A percentile compares a stretch with the other conserved stretches of the same genome.
Conservation (phyloP, 2,888 invertebrate genomes). For the Trachelus tabidus region DNA sequence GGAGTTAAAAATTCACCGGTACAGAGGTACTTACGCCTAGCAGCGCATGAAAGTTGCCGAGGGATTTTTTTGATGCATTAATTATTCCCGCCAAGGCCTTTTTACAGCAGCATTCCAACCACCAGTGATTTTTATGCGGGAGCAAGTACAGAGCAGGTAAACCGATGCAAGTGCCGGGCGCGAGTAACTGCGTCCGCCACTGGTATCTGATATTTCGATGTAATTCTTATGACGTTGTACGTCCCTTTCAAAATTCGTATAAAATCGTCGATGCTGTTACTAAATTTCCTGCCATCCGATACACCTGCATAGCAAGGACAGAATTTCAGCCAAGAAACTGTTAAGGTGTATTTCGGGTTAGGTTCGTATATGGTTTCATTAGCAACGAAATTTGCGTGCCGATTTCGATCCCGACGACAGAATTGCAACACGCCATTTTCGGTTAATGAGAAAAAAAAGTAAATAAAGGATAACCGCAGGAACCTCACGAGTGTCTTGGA, state of each 20-base stretch:
- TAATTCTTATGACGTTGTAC: background rate
- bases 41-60: constrained; percentile 47
- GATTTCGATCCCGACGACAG: background rate
- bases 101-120: constrained; percentile 43
- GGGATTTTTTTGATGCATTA: constrained; percentile 41
- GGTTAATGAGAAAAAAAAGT: background rate
- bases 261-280: background rate
- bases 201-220: background rate
- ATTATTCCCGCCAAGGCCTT: constrained; percentile 48
- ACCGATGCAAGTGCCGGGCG: background rate
- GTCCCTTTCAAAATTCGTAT: background rate
- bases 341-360: background rate
- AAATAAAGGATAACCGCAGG: background rate
- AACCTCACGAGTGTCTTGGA: background rate
- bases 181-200: background rate
- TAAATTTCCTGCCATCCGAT: background rate
- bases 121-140: background rate
- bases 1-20: background rate
- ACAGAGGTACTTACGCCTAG: constrained; percentile 14
- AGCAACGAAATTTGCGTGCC: background rate
- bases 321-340: background rate
- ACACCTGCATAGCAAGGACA: background rate
- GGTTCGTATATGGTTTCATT: background rate
- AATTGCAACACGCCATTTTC: background rate
- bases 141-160: background rate